Conservation (phyloP, 2,113 vertebrate genomes). For the Corythoichthys haematopterus region DNA sequence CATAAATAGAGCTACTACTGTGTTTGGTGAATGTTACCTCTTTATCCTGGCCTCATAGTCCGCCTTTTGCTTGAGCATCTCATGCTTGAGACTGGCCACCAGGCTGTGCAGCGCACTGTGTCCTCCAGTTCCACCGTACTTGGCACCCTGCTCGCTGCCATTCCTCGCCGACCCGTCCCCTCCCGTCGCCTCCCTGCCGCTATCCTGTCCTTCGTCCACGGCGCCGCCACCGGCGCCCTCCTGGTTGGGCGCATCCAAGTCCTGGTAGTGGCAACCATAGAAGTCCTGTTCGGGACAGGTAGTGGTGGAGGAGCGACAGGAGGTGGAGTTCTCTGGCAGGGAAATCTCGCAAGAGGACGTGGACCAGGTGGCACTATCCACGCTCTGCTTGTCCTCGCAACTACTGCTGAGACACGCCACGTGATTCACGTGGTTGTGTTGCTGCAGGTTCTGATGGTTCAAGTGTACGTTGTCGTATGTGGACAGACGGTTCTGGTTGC, state of each 20-base stretch:
- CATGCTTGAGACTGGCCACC: constrained; percentile 92
- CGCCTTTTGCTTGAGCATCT: constrained; percentile 91
- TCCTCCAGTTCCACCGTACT: constrained; percentile 78
- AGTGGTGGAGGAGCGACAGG: constrained; percentile 93
- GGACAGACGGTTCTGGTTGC: constrained; percentile 86
- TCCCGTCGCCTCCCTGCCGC: constrained; percentile 73
- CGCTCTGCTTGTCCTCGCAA: constrained; percentile 92
- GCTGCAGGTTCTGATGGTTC: constrained; percentile 77
- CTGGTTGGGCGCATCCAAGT: constrained; percentile 75
- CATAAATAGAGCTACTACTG: too few species aligned
- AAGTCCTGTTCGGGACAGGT: constrained; percentile 95
- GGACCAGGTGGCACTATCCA: constrained; percentile 98
- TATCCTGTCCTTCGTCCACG: constrained; percentile 65
- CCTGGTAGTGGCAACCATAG: constrained; percentile 80
- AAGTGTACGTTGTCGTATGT: constrained; percentile 96
- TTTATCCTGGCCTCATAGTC: constrained; percentile 94
- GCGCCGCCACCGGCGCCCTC: constrained; percentile 62
- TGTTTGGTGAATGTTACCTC: constrained; percentile 70
- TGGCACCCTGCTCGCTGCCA: constrained; percentile 84
- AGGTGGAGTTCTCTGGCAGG: constrained; percentile 89
- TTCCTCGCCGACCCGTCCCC: constrained; percentile 65
- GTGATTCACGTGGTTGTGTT: constrained; percentile 56
- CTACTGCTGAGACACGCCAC: constrained; percentile 59
- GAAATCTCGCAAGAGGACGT: constrained; percentile 96
- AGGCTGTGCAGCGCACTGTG: constrained; percentile 94